Base-by-base conservation (phyloP, 2,888 invertebrate genomes). In the Thecophora atra region DNA sequence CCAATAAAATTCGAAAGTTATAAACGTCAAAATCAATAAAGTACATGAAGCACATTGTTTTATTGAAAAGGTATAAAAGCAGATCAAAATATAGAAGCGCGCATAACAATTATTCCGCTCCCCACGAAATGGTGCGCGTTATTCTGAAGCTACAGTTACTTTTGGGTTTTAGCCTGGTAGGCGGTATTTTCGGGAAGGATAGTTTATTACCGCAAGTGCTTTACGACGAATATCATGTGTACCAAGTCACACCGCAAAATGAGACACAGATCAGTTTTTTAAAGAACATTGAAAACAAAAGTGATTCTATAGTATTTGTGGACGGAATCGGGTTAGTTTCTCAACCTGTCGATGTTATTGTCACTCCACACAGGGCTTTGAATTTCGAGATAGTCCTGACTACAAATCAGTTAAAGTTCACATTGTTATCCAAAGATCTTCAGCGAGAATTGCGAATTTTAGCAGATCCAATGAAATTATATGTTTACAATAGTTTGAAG, bases 191-290 rank as follows among this genome's bases (percentile, higher is more conserved):
- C 26, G n/a, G n/a, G n/a, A n/a, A n/a, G n/a, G n/a, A n/a, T n/a
- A n/a, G n/a, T n/a, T 7, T 11, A 7, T 11, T 6, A 5, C 6
- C 54, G 17, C 8, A 17, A 21, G 56, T 24, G 13, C 56, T n/a
- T 11, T 92, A 89, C 78, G 87, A 90, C 72, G 89, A 90, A 24
- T 91, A 90, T 76, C 89, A 88, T 24, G 87, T 92, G n/a, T 91
- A 89, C 77, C 88, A 90, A 80, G 84, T 91, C 4, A 83, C 83
- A 28, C 90, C 91, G 2, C 78, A 84, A 37, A 88, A 82, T 71
- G 82, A 85, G n/a, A 85, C 87, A 0, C 88, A 91, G 67, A 80
- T 91, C 52, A 80, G 84, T 0, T 87, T 88, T 60, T 81, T 91
- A 0, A 88, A 87, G 72, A 80, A 87, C 4, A 78, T 91, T 70